phyloP scores from a whole-genome alignment of 2,888 invertebrate genomes.

The Malacosoma neustria region DNA sequence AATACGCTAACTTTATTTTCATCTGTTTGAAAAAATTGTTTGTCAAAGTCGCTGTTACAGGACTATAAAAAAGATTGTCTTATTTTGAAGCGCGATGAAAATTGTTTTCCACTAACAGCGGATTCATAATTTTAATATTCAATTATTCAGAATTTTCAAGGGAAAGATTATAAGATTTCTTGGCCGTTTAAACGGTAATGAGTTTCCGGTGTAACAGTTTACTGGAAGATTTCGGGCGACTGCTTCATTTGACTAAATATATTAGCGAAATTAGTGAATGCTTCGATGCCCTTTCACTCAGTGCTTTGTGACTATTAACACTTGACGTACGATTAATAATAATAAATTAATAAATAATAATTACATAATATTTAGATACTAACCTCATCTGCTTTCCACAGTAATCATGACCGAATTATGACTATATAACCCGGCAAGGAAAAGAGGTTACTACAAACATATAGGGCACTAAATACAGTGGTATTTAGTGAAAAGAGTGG shows the following conservation, averaged over 20 bases:
- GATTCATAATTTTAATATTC: slow-evolving; percentile 52
- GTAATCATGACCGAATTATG: no score
- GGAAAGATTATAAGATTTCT: slow-evolving; percentile 64
- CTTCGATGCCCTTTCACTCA: slow-evolving; percentile 17
- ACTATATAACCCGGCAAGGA: no score
- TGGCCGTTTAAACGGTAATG: slow-evolving; percentile 62
- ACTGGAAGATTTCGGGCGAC: slow-evolving; percentile 39
- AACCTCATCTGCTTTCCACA: no score
- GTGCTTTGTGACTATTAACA: no score
- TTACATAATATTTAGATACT: no score
- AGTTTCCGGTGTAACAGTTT: slow-evolving; percentile 64
- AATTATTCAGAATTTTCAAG: slow-evolving; percentile 63
- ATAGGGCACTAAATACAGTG: no score
- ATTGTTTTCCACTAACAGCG: slow-evolving; percentile 33
- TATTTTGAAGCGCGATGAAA: slow-evolving; percentile 21
- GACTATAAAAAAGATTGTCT: slow-evolving; percentile 4
- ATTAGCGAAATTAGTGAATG: slow-evolving; percentile 36
- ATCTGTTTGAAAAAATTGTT: slow-evolving; percentile 11
- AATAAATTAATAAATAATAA: no score
- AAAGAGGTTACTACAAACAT: no score
- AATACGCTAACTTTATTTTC: slow-evolving; percentile 3
- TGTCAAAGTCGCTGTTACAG: slow-evolving; percentile 8
- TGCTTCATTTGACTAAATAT: slow-evolving; percentile 42
- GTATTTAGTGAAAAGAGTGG: no score
- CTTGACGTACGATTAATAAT: no score